phyloP scores from a whole-genome alignment of 2,797 vertebrate genomes.

The Catamblyrhynchus diadema region DNA sequence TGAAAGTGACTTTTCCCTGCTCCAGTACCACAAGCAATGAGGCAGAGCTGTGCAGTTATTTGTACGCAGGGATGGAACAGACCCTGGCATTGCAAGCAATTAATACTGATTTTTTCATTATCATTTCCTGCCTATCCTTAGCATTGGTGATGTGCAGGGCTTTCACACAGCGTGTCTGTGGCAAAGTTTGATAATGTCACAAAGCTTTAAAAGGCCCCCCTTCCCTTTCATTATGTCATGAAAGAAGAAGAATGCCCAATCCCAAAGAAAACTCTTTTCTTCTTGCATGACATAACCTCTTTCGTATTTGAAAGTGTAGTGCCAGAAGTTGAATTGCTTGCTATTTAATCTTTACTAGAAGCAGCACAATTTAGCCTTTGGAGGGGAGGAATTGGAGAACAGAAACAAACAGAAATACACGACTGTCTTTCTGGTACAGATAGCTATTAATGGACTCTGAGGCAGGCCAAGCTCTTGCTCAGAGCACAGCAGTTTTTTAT shows the following conservation, averaged over 20 bases:
- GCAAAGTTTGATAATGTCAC: background rate
- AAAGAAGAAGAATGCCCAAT: background rate
- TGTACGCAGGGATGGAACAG: background rate
- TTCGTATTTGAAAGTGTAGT: background rate
- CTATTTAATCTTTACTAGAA: constrained; percentile 53
- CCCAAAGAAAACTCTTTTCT: constrained; percentile 50
- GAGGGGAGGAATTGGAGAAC: constrained; percentile 43
- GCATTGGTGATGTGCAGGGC: background rate
- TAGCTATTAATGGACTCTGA: constrained; percentile 25
- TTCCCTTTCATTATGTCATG: background rate
- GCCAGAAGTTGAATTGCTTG: constrained; percentile 45
- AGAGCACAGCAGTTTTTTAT: constrained; percentile 40
- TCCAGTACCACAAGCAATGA: background rate
- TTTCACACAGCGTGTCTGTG: background rate
- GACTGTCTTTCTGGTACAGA: constrained; percentile 39
- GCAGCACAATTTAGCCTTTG: constrained; percentile 59
- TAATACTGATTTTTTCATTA: background rate
- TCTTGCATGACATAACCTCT: constrained; percentile 43
- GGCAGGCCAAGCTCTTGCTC: constrained; percentile 42
- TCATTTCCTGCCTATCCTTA: background rate
- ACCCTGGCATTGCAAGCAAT: background rate
- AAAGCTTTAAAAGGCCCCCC: background rate
- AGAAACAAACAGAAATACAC: constrained; percentile 57
- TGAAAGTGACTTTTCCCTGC: background rate
- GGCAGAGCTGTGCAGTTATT: background rate